Evolutionary conservation across 2,113 vertebrate species (phyloP).

Genomic region (Mungos mungo): DNA sequence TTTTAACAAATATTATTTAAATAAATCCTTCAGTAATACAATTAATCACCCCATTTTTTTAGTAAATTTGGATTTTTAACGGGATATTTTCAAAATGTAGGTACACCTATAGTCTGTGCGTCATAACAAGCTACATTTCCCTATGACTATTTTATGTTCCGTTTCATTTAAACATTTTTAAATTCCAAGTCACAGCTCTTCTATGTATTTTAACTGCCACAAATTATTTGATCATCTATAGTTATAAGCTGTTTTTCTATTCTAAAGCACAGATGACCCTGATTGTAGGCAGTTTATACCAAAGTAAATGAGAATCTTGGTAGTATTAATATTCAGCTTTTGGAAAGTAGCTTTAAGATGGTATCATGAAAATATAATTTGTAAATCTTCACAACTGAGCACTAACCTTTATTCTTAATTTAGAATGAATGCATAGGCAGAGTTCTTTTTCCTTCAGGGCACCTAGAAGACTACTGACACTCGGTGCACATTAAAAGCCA

Average conservation of each 20-base stretch:
- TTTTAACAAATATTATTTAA: slow-evolving; percentile 6
- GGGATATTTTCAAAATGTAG: background rate
- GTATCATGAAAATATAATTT: slow-evolving; percentile 69
- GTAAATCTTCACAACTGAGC: slow-evolving; percentile 24
- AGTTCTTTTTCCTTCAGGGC: slow-evolving; percentile 49
- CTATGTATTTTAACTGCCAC: background rate
- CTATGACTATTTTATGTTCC: slow-evolving; percentile 35
- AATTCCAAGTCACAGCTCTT: background rate
- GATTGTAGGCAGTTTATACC: background rate
- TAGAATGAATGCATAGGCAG: slow-evolving; percentile 62
- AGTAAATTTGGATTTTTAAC: slow-evolving; percentile 27
- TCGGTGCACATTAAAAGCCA: background rate
- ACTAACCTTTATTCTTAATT: slow-evolving; percentile 64
- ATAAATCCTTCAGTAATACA: slow-evolving; percentile 19
- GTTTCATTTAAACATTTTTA: slow-evolving; percentile 46
- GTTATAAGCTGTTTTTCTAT: background rate
- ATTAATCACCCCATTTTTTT: background rate
- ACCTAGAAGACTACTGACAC: slow-evolving; percentile 56
- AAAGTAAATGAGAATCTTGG: slow-evolving; percentile 42
- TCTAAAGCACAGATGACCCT: background rate
- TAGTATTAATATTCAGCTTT: slow-evolving; percentile 12
- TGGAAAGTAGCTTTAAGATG: slow-evolving; percentile 43
- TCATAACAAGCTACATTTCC: slow-evolving; percentile 5
- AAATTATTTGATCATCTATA: slow-evolving; percentile 34
- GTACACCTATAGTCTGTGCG: background rate